Percentiles rank a stretch among this genome's conserved stretches.
These are phyloP conservation scores for Falco berigora DNA, from an alignment of 2,797 vertebrate species.

Conservation along the genomic window DNA sequence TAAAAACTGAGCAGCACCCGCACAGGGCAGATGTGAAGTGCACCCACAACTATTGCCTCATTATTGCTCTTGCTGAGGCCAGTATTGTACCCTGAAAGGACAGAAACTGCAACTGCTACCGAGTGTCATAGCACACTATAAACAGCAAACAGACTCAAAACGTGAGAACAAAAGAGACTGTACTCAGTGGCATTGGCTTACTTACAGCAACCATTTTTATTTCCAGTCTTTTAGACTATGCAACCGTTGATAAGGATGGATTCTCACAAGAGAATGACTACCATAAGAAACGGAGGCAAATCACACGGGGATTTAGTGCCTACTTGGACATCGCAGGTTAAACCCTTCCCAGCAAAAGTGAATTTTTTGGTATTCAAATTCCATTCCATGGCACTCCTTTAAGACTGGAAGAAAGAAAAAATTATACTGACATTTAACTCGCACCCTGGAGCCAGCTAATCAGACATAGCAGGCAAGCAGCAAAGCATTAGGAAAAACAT, in stretches of 20 bases:
- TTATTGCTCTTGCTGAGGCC: not conserved
- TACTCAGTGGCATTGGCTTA: constrained; percentile 18
- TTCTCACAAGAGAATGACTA: not conserved
- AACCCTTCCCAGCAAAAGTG: not conserved
- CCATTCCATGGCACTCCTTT: constrained; percentile 19
- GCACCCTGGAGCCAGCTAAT: constrained; percentile 19
- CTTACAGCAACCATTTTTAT: constrained; percentile 1
- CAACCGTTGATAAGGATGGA: not conserved
- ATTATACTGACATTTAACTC: constrained; percentile 43
- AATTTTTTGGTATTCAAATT: constrained; percentile 1
- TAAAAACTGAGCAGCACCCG: not conserved
- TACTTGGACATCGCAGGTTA: not conserved
- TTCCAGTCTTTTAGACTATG: not conserved
- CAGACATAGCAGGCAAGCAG: not conserved
- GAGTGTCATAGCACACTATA: constrained; percentile 18
- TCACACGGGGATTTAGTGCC: not conserved
- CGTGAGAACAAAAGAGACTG: constrained; percentile 17
- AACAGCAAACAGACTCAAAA: constrained; percentile 20
- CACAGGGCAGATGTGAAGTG: not conserved
- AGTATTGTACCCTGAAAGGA: not conserved
- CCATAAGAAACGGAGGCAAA: not conserved
- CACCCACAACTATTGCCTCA: not conserved
- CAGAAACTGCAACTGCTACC: constrained; percentile 6
- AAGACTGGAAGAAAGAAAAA: constrained; percentile 22
- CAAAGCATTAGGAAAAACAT: not conserved